phyloP scores from a whole-genome alignment of 1,140 invertebrate genomes.

The Rhopalosiphum maidis region DNA sequence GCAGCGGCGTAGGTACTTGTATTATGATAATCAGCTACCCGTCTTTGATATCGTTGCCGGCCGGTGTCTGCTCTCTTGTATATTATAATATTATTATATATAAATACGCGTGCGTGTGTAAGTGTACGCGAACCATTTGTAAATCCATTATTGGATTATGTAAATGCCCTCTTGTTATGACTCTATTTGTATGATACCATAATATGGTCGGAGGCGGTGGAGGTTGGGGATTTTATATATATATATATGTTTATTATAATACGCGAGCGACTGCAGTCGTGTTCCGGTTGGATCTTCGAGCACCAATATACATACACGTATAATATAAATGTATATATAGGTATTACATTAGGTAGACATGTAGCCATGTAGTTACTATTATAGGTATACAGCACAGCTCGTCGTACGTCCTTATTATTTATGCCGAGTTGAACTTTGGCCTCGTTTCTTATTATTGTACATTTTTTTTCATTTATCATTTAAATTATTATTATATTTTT shows the following conservation, averaged over 20 bases:
- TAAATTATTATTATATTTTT: slow-evolving; percentile 3
- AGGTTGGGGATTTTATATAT: not conserved
- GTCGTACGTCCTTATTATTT: slow-evolving; percentile 22
- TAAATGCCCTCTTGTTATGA: slow-evolving; percentile 53
- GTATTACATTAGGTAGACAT: not conserved
- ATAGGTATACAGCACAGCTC: not conserved
- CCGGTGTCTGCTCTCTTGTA: slow-evolving; percentile 15
- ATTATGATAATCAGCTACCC: slow-evolving; percentile 55
- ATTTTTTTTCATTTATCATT: slow-evolving; percentile 9
- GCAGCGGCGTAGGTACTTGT: not conserved
- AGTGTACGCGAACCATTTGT: slow-evolving; percentile 40
- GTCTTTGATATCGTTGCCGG: slow-evolving; percentile 46
- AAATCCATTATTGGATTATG: slow-evolving; percentile 57
- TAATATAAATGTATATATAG: not conserved
- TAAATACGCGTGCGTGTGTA: not conserved
- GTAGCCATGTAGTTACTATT: not conserved
- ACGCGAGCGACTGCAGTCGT: not conserved
- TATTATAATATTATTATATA: not conserved
- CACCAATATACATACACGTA: not conserved
- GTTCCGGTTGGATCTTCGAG: slow-evolving; percentile 36
- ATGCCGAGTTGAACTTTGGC: slow-evolving; percentile 52
- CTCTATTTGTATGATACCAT: slow-evolving; percentile 48
- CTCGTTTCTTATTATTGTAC: slow-evolving; percentile 22
- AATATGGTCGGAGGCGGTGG: not conserved
- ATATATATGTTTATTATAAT: not conserved